Conservation (phyloP, 2,888 invertebrate species). For the Cacoxenus indagator region DNA sequence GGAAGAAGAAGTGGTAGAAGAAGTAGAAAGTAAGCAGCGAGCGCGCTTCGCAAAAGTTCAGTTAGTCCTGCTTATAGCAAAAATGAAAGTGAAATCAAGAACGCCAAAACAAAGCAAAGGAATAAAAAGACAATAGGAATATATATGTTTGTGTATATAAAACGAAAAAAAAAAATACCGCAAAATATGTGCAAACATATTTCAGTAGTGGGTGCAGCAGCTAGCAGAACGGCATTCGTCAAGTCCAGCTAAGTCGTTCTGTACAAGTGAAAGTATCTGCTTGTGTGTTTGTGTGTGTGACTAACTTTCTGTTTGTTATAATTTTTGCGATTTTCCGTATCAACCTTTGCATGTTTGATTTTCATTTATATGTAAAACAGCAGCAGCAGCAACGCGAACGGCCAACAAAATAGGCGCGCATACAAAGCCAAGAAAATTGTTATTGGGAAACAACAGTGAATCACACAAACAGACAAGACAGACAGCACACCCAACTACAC, state of each 20-base stretch:
- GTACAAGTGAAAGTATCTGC: conserved; percentile 2
- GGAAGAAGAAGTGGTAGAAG: conserved; percentile 32
- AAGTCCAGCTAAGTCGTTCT: not conserved
- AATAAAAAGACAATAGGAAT: conserved; percentile 9
- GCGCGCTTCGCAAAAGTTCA: not conserved
- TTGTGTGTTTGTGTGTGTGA: conserved; percentile 19
- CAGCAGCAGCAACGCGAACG: not conserved
- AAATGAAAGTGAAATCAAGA: conserved; percentile 41
- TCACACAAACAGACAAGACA: conserved; percentile 29
- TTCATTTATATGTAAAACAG: conserved; percentile 67
- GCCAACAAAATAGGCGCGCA: conserved; percentile 2
- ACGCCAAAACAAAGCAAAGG: conserved; percentile 28
- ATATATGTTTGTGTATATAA: not conserved
- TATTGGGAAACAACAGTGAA: conserved; percentile 9
- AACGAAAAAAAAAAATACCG: conserved; percentile 29
- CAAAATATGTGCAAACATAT: conserved; percentile 53
- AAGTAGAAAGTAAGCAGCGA: conserved; percentile 18
- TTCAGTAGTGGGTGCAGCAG: conserved; percentile 58
- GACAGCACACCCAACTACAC: conserved; percentile 14
- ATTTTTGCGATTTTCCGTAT: conserved; percentile 65
- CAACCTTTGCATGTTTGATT: conserved; percentile 71
- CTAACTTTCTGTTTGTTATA: conserved; percentile 34
- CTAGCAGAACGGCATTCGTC: too few species aligned
- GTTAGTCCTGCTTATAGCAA: not conserved
- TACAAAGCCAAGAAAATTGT: not conserved